Percentiles rank a stretch among this genome's conserved stretches.
Conservation (phyloP, 2,888 invertebrate species). For the Eurytoma adleriae region DNA sequence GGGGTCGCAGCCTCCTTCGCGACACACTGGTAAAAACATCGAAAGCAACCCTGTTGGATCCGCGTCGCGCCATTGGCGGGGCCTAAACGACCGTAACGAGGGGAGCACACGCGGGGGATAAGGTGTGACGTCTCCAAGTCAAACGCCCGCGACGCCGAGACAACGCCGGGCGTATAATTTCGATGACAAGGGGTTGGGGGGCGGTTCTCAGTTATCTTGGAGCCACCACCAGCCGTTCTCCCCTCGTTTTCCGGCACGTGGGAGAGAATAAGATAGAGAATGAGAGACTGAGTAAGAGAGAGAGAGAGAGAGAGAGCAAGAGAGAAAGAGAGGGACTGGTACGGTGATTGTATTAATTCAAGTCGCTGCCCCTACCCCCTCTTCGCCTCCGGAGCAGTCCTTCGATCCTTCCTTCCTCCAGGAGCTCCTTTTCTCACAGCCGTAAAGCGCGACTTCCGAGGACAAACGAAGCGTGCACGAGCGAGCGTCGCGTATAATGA, state of each 20-base stretch:
- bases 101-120: neutral
- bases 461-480: conserved; percentile 74
- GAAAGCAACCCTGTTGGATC: neutral
- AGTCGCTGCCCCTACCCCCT: conserved; percentile 62
- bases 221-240: conserved; percentile 37
- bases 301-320: conserved; percentile 14
- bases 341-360: conserved; percentile 73
- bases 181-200: conserved; percentile 66
- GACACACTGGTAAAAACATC: conserved; percentile 3
- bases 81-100: conserved; percentile 17
- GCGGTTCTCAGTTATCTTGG: conserved; percentile 63
- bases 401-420: conserved; percentile 19
- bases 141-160: conserved; percentile 6
- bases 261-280: conserved; percentile 18
- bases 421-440: conserved; percentile 58
- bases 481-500: conserved; percentile 74
- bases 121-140: neutral
- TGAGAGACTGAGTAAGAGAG: conserved; percentile 27
- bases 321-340: neutral
- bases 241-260: conserved; percentile 49
- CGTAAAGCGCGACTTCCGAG: conserved; percentile 71
- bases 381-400: conserved; percentile 34
- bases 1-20: neutral
- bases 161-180: conserved; percentile 64
- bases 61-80: neutral